Evolutionary conservation across 1,140 invertebrate genomes (phyloP).

Genomic region (Dufourea novaeangliae): DNA sequence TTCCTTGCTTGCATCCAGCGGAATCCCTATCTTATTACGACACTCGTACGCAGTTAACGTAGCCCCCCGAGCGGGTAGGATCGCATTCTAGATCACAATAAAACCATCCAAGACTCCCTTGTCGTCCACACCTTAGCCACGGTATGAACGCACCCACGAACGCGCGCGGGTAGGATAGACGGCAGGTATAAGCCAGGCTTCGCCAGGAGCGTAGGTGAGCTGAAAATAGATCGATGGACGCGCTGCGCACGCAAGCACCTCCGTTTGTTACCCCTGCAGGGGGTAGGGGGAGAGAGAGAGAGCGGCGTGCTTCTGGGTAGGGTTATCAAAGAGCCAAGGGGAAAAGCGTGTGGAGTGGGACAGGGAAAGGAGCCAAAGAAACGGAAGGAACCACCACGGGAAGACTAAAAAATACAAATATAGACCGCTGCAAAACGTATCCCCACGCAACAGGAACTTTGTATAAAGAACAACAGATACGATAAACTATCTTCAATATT

Average conservation of each 20-base stretch:
- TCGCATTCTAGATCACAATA: conserved; percentile 11
- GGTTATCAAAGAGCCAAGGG: conserved; percentile 35
- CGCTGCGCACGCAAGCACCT: conserved; percentile 72
- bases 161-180: conserved; percentile 41
- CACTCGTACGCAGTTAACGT: conserved; percentile 1
- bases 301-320: conserved; percentile 38
- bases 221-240: conserved; percentile 74
- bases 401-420: no score
- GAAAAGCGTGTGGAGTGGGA: conserved; percentile 16
- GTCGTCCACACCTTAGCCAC: conserved; percentile 5
- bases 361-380: conserved; percentile 12
- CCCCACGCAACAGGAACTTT: no score
- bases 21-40: conserved; percentile 4
- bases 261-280: conserved; percentile 54
- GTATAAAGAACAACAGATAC: no score
- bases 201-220: conserved; percentile 69
- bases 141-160: conserved; percentile 57
- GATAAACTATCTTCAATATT: no score
- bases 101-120: conserved; percentile 10
- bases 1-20: not conserved
- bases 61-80: not conserved
- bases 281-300: conserved; percentile 52
- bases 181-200: conserved; percentile 54
- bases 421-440: no score
- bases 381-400: not conserved